Percentiles rank a stretch among this genome's conserved stretches.
phyloP scores from a whole-genome alignment of 2,113 vertebrate genomes.

The Solea senegalensis region DNA sequence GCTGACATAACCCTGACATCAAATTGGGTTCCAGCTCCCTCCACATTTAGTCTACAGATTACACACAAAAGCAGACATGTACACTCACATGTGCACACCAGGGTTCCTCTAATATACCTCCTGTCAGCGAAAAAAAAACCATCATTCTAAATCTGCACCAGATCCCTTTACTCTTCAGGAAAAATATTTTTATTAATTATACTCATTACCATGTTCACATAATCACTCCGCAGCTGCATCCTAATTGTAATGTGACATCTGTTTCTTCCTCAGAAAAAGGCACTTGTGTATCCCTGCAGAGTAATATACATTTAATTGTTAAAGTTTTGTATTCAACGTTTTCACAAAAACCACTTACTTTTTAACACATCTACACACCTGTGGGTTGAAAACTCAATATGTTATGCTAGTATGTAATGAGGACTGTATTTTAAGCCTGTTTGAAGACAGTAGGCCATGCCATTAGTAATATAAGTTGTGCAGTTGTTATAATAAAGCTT shows the following conservation, averaged over 20 bases:
- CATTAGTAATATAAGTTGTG: constrained; percentile 33
- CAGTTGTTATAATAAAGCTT: constrained; percentile 56
- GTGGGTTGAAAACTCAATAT: background rate
- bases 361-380: background rate
- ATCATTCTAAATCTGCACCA: constrained; percentile 13
- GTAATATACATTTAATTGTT: constrained; percentile 1
- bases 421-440: constrained; percentile 9
- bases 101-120: constrained; percentile 32
- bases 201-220: constrained; percentile 26
- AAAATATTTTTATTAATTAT: constrained; percentile 21
- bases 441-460: constrained; percentile 36
- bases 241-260: constrained; percentile 16
- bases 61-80: background rate
- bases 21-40: constrained; percentile 16
- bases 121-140: constrained; percentile 30
- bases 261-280: constrained; percentile 21
- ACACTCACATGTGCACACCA: background rate
- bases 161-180: constrained; percentile 20
- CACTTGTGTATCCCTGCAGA: constrained; percentile 3
- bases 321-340: background rate
- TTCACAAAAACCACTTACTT: background rate
- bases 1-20: constrained; percentile 57
- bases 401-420: background rate
- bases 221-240: constrained; percentile 22
- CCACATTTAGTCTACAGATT: background rate